A percentile compares a stretch with the other conserved stretches of the same genome.
These are phyloP conservation scores for Cichladusa arquata DNA, from an alignment of 2,113 vertebrate genomes.

Conservation along the genomic window DNA sequence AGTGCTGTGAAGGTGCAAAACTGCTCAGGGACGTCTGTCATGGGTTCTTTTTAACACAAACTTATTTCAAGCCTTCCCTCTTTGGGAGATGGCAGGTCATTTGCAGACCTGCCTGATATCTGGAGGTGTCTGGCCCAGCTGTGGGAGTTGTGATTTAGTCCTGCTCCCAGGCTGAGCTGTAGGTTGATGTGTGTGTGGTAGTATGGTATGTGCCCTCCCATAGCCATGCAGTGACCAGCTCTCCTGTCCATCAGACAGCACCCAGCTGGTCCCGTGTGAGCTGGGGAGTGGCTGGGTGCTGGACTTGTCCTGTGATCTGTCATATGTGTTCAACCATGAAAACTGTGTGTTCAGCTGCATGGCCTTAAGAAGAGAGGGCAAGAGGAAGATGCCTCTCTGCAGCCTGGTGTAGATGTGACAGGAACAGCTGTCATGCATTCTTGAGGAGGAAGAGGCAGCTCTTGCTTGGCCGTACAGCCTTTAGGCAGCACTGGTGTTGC, in stretches of 20 bases:
- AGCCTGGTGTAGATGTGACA: neutral
- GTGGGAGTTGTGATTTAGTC: neutral
- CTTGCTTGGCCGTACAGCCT: rapidly evolving
- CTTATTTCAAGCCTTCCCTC: neutral
- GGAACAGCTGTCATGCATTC: neutral
- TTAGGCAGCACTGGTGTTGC: neutral
- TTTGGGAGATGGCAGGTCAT: neutral
- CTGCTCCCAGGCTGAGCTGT: neutral
- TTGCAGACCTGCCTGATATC: neutral
- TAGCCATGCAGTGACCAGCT: neutral
- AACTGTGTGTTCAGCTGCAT: neutral
- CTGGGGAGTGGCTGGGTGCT: neutral
- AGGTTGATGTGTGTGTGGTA: neutral
- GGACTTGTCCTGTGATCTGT: neutral
- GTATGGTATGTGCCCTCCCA: rapidly evolving
- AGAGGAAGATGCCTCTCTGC: neutral
- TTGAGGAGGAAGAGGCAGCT: neutral
- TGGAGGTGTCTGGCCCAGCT: neutral
- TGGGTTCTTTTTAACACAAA: neutral
- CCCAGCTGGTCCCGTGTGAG: neutral
- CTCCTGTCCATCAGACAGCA: neutral
- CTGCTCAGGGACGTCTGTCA: neutral
- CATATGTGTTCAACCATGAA: neutral
- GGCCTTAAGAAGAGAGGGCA: neutral
- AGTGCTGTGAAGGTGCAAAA: neutral